Evolutionary conservation across 1,140 invertebrate genomes (phyloP), one percentile per base, ranked within the genome.

Genomic region (Euglossa dilemma): DNA sequence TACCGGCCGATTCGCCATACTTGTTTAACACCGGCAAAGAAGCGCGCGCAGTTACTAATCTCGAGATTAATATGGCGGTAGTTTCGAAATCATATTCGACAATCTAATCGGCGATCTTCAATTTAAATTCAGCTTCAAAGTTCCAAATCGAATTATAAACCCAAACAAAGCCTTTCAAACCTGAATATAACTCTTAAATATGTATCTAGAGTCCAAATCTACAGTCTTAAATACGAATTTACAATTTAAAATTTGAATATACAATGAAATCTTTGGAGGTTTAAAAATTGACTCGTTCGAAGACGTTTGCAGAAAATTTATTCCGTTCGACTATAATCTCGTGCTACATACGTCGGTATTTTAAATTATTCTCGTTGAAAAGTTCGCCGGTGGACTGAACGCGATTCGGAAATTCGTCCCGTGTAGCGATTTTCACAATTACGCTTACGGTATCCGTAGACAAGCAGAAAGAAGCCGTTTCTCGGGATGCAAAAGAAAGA

Each of bases 401-500:
- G 12, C n/a, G 43, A 28, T 66, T 56, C 23, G 12, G 9, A 63
- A n/a, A 28, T 14, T n/a, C 20, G n/a, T 20, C 18, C 18, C 5
- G 18, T 6, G n/a, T 75, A 50, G 28, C 45, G 2, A 54, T 28
- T 45, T 57, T 4, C 79, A 56, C 71, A 63, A 45, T 72, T 43
- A 28, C 23, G 56, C 50, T 82, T 76, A 76, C 80, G 61, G 80
- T 75, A 76, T 50, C 54, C 5, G 14, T 7, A 56, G 20, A 7
- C 23, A 23, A 11, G 14, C 12, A n/a, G 28, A 61, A 70, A 77
- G 74, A 78, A 64, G 20, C 36, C 45, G 67, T 83, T 83, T 78
- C 64, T 25, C 36, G 50, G 47, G 54, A 64, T 28, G 57, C 63
- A 63, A 63, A 70, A 64, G 81, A 83, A 83, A 63, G 50, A 47